phyloP scores from a whole-genome alignment of 2,797 vertebrate genomes.

The Toxotes lorentzi region DNA sequence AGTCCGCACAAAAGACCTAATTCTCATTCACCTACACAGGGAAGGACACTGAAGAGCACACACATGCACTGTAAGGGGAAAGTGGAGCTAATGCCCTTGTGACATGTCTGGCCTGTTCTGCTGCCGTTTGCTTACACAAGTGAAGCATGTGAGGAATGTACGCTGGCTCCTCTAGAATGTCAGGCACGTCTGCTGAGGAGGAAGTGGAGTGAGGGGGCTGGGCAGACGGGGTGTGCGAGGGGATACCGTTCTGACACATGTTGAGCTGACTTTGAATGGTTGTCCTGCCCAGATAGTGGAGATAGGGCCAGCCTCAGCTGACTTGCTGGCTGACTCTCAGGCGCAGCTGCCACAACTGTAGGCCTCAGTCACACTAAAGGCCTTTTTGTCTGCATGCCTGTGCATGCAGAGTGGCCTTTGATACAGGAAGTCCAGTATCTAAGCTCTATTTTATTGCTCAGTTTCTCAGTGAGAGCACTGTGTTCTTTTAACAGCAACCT shows the following conservation, averaged over 20 bases:
- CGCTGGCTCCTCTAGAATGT: conserved; percentile 81
- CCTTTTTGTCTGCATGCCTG: conserved; percentile 63
- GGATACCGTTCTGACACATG: conserved; percentile 63
- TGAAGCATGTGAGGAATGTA: conserved; percentile 82
- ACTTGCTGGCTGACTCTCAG: conserved; percentile 65
- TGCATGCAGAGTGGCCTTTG: conserved; percentile 54
- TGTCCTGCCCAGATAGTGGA: conserved; percentile 52
- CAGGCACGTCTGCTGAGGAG: conserved; percentile 74
- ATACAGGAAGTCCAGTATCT: conserved; percentile 70
- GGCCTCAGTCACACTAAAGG: conserved; percentile 65
- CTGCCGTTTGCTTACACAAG: conserved; percentile 44
- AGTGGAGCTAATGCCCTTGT: conserved; percentile 39
- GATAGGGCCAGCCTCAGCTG: conserved; percentile 71
- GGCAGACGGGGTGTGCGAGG: background rate
- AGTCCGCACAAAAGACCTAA: conserved; percentile 44
- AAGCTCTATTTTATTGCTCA: conserved; percentile 40
- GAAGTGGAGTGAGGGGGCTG: conserved; percentile 43
- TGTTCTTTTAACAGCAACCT: conserved; percentile 8
- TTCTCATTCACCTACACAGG: conserved; percentile 46
- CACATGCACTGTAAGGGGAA: conserved; percentile 40
- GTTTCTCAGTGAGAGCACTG: conserved; percentile 30
- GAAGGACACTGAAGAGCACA: conserved; percentile 48
- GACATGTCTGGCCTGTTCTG: conserved; percentile 52
- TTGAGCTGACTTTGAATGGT: conserved; percentile 69
- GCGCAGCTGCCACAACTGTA: conserved; percentile 77